phyloP scores from a whole-genome alignment of 2,888 invertebrate genomes.

The Octonoba sinensis region DNA sequence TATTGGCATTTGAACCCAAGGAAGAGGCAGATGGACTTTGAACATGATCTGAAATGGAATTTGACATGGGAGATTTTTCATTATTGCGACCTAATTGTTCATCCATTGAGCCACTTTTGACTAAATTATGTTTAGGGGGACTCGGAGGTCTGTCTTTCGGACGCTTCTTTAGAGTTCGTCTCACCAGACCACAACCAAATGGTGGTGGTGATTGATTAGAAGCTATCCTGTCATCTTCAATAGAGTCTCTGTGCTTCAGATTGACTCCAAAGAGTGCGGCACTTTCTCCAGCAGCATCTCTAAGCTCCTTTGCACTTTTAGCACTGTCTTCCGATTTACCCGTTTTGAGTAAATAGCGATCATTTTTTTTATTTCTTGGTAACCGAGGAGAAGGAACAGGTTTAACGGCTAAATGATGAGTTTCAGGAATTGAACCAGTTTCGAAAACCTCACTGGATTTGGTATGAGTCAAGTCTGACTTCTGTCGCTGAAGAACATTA shows the following conservation, averaged over 20 bases:
- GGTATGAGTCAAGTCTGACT: constrained; percentile 70
- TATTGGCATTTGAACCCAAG: constrained; percentile 51
- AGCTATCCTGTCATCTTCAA: constrained; percentile 57
- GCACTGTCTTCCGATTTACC: constrained; percentile 48
- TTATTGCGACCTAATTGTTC: constrained; percentile 58
- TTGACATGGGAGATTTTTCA: constrained; percentile 59
- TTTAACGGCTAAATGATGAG: constrained; percentile 64
- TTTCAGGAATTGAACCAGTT: constrained; percentile 64
- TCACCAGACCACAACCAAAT: constrained; percentile 62
- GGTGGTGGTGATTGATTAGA: constrained; percentile 56
- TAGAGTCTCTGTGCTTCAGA: constrained; percentile 76
- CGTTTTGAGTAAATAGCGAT: constrained; percentile 40
- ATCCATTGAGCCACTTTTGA: constrained; percentile 66
- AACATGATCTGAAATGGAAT: constrained; percentile 57
- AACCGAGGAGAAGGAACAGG: constrained; percentile 68
- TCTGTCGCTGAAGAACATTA: constrained; percentile 67
- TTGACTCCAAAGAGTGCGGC: constrained; percentile 58
- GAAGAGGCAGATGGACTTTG: constrained; percentile 54
- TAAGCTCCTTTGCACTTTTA: constrained; percentile 33
- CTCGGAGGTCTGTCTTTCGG: constrained; percentile 67
- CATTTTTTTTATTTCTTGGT: constrained; percentile 54
- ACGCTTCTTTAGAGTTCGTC: constrained; percentile 62
- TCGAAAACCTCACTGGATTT: constrained; percentile 65
- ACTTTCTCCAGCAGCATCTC: constrained; percentile 47
- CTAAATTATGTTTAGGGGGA: constrained; percentile 65